These are phyloP conservation scores for Ischnus inquisitorius DNA, from an alignment of 2,888 invertebrate genomes.

Conservation along the genomic window DNA sequence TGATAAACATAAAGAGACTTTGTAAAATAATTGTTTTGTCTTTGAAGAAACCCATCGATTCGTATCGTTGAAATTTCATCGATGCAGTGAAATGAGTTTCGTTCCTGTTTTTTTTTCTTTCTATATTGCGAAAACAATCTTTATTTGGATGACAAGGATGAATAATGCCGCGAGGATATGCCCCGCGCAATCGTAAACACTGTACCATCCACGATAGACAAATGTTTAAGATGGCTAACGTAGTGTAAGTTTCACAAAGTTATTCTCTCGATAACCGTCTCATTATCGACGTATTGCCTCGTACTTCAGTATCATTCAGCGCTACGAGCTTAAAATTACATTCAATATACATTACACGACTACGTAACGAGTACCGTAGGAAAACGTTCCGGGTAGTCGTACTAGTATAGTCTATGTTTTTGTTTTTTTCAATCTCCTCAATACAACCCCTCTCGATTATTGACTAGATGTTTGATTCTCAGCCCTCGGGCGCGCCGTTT, in stretches of 20 bases:
- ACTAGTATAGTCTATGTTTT: slow-evolving; percentile 29
- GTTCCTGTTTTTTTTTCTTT: slow-evolving; percentile 1
- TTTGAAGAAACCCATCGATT: neutral
- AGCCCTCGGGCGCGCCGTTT: slow-evolving; percentile 37
- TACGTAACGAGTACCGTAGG: slow-evolving; percentile 58
- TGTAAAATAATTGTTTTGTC: slow-evolving; percentile 38
- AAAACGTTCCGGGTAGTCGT: slow-evolving; percentile 46
- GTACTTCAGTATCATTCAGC: slow-evolving; percentile 28
- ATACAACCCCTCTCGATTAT: slow-evolving; percentile 51
- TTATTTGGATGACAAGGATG: slow-evolving; percentile 30
- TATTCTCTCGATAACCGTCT: neutral
- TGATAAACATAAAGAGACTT: slow-evolving; percentile 31
- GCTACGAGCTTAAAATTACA: slow-evolving; percentile 49
- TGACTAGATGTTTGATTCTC: slow-evolving; percentile 66
- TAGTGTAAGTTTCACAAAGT: slow-evolving; percentile 15
- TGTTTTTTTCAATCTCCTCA: slow-evolving; percentile 21
- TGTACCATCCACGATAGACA: neutral
- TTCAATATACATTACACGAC: slow-evolving; percentile 41
- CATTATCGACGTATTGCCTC: neutral
- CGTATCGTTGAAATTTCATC: neutral
- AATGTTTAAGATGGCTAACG: slow-evolving; percentile 5
- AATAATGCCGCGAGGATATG: slow-evolving; percentile 9
- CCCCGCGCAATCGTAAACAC: slow-evolving; percentile 20
- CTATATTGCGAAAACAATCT: slow-evolving; percentile 34
- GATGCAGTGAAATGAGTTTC: neutral